Percentiles rank a stretch among this genome's conserved stretches.
These are phyloP conservation scores for Thera britannica DNA, from an alignment of 2,888 invertebrate genomes.

Conservation along the genomic window DNA sequence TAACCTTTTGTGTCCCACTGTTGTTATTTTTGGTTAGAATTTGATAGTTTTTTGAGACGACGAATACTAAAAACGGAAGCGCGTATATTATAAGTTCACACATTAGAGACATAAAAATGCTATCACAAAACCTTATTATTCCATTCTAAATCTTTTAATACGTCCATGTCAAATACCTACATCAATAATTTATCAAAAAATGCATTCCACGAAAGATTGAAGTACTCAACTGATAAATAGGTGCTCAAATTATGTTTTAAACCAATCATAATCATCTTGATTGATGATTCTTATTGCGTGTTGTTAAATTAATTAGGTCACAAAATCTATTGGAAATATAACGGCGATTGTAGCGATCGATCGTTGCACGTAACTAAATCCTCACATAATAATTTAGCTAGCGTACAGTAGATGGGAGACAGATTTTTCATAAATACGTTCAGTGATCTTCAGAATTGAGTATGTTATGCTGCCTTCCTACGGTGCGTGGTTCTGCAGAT, in stretches of 20 bases:
- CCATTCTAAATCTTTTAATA: neutral
- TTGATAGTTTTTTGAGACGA: too few relatives aligned
- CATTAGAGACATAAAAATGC: too few relatives aligned
- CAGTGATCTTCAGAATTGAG: too few relatives aligned
- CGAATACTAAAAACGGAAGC: too few relatives aligned
- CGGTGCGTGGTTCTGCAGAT: too few relatives aligned
- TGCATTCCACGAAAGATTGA: conserved; percentile 15
- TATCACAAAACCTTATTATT: too few relatives aligned
- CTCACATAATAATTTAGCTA: neutral
- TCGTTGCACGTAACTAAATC: too few relatives aligned
- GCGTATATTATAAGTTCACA: too few relatives aligned
- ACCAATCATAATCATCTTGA: conserved; percentile 11
- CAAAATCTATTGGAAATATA: conserved; percentile 8
- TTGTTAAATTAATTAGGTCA: conserved; percentile 25
- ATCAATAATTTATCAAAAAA: neutral
- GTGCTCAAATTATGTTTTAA: conserved; percentile 12
- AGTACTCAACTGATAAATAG: conserved; percentile 8
- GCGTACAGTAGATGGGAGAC: neutral
- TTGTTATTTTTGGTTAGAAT: too few relatives aligned
- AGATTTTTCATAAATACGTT: neutral
- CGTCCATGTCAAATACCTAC: neutral
- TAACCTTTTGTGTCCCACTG: too few relatives aligned
- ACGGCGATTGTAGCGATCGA: neutral
- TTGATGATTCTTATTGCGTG: conserved; percentile 16
- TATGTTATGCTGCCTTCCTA: too few relatives aligned